Evolutionary conservation across 2,888 invertebrate genomes (phyloP), one percentile per base, ranked within the genome.

Genomic region (Philereme vetulata): DNA sequence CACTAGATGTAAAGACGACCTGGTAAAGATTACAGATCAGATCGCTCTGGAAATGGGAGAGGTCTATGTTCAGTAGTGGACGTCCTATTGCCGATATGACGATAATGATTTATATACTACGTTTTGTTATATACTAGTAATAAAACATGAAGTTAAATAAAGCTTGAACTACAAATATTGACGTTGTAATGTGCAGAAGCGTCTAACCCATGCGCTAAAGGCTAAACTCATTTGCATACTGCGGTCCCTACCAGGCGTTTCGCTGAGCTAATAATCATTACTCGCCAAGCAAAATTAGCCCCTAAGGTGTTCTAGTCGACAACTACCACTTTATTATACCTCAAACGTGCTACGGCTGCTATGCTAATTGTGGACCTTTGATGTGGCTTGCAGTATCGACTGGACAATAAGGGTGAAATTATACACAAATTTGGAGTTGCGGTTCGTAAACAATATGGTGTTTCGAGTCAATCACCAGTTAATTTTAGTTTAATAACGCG

Each of bases 221-320:
- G 88, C 88, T 80, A 88, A 81, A 86, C 82, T 85, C 85, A 92
- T 91, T 91, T 90, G 86, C 90, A 90, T 91, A 90, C 85, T 88
- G 85, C 80, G 85, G 85, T 85, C 80, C 73, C 77, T 75, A 74
- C 74, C 77, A 78, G 76, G 77, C 76, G 68, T 75, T 75, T 72
- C 70, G 77, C 76, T 77, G 80, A 77, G 76, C 84, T 87, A 84
- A 88, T 88, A 88, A 89, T 88, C 85, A 90, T 89, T 90, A 90
- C 80, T 77, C 77, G 85, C 84, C 84, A 85, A 78, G 82, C 81
- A 67, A 87, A 87, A 91, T 91, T 90, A 87, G 88, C 86, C 91
- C 89, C 91, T 90, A 85, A 90, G 90, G 91, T 90, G 81, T 81
- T 82, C 81, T 86, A 85, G 79, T 77, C 78, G 78, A 80, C 86